phyloP scores from a whole-genome alignment of 2,888 invertebrate species.

The Metopia argyrocephala region DNA sequence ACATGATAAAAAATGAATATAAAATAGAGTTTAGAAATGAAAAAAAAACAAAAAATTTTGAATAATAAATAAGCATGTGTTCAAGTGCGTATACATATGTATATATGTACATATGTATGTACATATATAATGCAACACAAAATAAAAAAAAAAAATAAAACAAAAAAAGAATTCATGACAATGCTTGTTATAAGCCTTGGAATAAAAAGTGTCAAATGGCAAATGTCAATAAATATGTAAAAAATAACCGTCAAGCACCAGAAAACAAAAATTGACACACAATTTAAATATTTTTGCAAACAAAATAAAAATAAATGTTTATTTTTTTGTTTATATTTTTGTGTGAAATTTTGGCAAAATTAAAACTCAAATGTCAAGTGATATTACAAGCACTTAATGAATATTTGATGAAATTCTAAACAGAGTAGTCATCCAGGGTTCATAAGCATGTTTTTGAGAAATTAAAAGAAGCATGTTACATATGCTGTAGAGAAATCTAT shows the following conservation, averaged over 20 bases:
- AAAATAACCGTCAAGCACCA: background rate
- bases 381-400: background rate
- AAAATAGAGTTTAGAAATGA: background rate
- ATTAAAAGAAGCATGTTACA: too few species aligned
- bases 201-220: conserved; percentile 10
- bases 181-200: conserved; percentile 5
- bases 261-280: background rate
- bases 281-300: background rate
- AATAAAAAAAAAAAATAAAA: background rate
- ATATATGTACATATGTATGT: background rate
- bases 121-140: background rate
- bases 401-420: background rate
- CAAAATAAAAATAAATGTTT: background rate
- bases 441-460: too few species aligned
- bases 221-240: background rate
- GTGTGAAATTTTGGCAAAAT: background rate
- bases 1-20: background rate
- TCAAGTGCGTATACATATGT: background rate
- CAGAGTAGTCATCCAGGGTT: too few species aligned
- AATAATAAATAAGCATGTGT: background rate
- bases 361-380: conserved; percentile 22
- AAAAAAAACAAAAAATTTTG: background rate
- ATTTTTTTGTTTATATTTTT: background rate
- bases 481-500: too few species aligned
- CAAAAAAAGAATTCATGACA: background rate